Evolutionary conservation across 2,888 invertebrate species (phyloP).

Genomic region (Nemoura dubitans): DNA sequence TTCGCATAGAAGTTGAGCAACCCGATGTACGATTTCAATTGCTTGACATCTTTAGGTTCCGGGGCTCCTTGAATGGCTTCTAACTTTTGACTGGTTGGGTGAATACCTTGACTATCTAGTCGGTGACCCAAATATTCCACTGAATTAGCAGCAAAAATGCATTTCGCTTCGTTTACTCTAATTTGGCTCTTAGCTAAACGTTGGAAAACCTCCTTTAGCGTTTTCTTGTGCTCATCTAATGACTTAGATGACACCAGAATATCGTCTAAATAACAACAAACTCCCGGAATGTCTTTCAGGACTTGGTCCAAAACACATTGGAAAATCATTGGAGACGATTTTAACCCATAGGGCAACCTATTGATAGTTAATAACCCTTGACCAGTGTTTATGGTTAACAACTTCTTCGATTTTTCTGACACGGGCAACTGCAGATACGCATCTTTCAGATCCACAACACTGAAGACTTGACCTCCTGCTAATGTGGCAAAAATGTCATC

Average conservation of each 20-base stretch:
- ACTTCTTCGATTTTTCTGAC: too few species aligned
- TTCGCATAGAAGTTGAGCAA: conserved; percentile 21
- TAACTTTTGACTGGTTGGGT: background rate
- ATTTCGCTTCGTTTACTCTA: conserved; percentile 52
- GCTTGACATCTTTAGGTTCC: conserved; percentile 4
- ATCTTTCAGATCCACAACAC: conserved; percentile 53
- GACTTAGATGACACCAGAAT: conserved; percentile 51
- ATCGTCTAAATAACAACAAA: conserved; percentile 52
- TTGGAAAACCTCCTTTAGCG: conserved; percentile 41
- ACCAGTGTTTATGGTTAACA: too few species aligned
- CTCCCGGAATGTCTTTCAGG: conserved; percentile 39
- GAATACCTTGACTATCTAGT: background rate
- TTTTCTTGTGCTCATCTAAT: conserved; percentile 47
- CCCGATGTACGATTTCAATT: conserved; percentile 24
- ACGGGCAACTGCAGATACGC: too few species aligned
- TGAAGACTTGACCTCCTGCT: conserved; percentile 52
- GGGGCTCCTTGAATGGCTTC: conserved; percentile 7
- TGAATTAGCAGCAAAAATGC: conserved; percentile 52
- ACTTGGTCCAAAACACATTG: conserved; percentile 49
- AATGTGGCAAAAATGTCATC: conserved; percentile 55
- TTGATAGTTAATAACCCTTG: conserved; percentile 50
- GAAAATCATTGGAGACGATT: conserved; percentile 51
- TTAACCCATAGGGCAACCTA: conserved; percentile 50
- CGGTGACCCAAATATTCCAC: conserved; percentile 52
- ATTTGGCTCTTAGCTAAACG: conserved; percentile 51